These are phyloP conservation scores for Galleria mellonella DNA, from an alignment of 1,140 invertebrate species.

Conservation along the genomic window DNA sequence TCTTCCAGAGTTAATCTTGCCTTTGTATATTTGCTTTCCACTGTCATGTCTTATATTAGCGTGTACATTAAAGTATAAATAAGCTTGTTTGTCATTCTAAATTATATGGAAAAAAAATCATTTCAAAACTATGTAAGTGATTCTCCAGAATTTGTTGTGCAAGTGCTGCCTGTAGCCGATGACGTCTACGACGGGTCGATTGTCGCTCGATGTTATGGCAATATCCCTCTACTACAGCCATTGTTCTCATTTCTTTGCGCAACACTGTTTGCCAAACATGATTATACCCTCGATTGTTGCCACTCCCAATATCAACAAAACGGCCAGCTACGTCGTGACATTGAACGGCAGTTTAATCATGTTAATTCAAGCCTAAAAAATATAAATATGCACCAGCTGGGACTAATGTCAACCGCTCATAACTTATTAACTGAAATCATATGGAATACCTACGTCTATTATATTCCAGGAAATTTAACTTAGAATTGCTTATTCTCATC, in stretches of 20 bases:
- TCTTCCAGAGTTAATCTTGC: too few relatives aligned
- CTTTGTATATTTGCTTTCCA: neutral
- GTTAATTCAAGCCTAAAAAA: too few relatives aligned
- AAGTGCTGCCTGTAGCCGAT: conserved; percentile 4
- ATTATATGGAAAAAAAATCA: neutral
- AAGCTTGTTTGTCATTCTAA: neutral
- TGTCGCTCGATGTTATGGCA: conserved; percentile 52
- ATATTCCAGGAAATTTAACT: too few relatives aligned
- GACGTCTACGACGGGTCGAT: conserved; percentile 12
- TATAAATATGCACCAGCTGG: too few relatives aligned
- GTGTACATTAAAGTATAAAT: neutral
- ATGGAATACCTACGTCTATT: too few relatives aligned
- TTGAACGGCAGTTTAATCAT: too few relatives aligned
- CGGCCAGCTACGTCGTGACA: conserved; percentile 1
- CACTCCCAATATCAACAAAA: conserved; percentile 42
- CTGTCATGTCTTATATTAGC: neutral
- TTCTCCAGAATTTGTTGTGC: conserved; percentile 1
- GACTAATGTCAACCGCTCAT: too few relatives aligned
- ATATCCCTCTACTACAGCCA: conserved; percentile 40
- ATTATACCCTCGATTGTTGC: conserved; percentile 40
- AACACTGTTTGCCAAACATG: conserved; percentile 61
- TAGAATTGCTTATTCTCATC: too few relatives aligned
- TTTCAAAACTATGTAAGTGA: neutral
- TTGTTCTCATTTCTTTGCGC: conserved; percentile 56
- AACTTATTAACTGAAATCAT: too few relatives aligned